Conservation (phyloP, 2,888 invertebrate genomes). For the Graphium colonna region DNA sequence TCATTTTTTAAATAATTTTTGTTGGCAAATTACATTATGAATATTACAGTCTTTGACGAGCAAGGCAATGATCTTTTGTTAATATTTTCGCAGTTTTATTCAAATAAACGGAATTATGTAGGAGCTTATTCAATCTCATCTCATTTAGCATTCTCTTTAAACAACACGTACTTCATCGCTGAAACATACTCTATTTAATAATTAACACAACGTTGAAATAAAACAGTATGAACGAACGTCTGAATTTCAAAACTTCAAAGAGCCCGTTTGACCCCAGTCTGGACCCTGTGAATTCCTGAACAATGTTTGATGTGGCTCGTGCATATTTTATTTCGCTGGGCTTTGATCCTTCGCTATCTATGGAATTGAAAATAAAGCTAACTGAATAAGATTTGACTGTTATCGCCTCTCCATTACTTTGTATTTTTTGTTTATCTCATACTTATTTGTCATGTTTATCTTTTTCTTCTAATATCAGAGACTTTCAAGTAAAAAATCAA, state of each 20-base stretch:
- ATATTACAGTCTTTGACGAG: background rate
- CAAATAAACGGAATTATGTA: background rate
- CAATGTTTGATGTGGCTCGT: slow-evolving; percentile 14
- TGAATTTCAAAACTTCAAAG: background rate
- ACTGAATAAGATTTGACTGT: background rate
- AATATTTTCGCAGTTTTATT: background rate
- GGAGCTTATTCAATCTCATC: background rate
- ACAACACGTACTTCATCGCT: background rate
- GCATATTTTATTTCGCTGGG: slow-evolving; percentile 10
- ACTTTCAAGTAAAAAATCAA: no score
- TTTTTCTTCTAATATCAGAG: no score
- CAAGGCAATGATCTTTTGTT: background rate
- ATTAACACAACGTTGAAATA: background rate
- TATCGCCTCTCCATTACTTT: background rate
- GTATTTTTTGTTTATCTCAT: no score
- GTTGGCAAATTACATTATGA: background rate
- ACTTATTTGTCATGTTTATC: no score
- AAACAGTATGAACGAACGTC: background rate
- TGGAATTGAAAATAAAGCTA: background rate
- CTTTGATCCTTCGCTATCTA: background rate
- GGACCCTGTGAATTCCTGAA: background rate
- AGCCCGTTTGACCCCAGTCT: slow-evolving; percentile 5
- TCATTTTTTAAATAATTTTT: no score
- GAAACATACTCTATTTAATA: background rate
- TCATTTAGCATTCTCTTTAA: background rate